Evolutionary conservation across 2,888 invertebrate genomes (phyloP).

Genomic region (Nomada ruficornis): DNA sequence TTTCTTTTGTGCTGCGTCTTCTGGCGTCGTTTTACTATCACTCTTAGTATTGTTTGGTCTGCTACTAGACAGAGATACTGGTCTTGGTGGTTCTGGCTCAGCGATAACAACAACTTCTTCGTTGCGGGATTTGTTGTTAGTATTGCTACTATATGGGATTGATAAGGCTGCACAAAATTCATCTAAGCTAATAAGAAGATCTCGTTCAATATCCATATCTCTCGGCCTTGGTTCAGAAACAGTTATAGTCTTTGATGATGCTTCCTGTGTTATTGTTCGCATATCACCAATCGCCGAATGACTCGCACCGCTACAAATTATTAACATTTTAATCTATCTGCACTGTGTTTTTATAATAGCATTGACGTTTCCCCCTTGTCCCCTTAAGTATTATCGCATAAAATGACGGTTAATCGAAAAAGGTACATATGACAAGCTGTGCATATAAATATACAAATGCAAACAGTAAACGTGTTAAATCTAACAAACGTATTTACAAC

Average conservation of each 20-base stretch:
- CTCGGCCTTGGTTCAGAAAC: slow-evolving; percentile 73
- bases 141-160: slow-evolving; percentile 72
- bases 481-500: slow-evolving; percentile 21
- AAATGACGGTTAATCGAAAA: background rate
- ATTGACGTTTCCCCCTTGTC: background rate
- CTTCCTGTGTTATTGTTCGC: slow-evolving; percentile 95
- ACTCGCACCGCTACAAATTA: slow-evolving; percentile 87
- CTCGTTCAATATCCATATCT: slow-evolving; percentile 74
- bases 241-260: slow-evolving; percentile 81
- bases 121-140: slow-evolving; percentile 76
- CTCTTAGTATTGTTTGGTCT: slow-evolving; percentile 68
- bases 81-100: slow-evolving; percentile 79
- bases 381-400: slow-evolving; percentile 11
- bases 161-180: slow-evolving; percentile 83
- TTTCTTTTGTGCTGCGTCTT: slow-evolving; percentile 95
- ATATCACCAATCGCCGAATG: slow-evolving; percentile 96
- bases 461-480: slow-evolving; percentile 8
- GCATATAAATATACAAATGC: background rate
- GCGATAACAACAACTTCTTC: slow-evolving; percentile 84
- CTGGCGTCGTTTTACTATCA: slow-evolving; percentile 79
- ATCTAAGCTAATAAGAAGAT: slow-evolving; percentile 79
- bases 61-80: slow-evolving; percentile 67
- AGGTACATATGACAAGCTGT: background rate
- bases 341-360: slow-evolving; percentile 21
- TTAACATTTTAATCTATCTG: slow-evolving; percentile 5